Percentiles rank a stretch among this genome's conserved stretches.
Conservation (phyloP, 2,888 invertebrate genomes). For the Netelia fuscicornis region DNA sequence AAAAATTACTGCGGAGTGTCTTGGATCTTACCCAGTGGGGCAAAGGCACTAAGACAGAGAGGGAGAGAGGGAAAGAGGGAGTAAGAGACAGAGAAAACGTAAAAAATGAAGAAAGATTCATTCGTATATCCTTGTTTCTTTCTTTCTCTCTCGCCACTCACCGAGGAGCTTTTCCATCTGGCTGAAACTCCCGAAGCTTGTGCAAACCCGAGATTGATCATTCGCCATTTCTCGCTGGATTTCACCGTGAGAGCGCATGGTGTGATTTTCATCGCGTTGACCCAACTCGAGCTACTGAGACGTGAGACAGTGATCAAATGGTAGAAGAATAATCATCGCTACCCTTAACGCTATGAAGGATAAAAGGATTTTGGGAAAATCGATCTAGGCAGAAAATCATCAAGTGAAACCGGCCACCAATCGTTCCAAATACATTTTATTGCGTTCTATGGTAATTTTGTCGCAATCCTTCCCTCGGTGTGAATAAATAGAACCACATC, state of each 20-base stretch:
- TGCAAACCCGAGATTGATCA: slow-evolving; percentile 42
- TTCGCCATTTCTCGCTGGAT: slow-evolving; percentile 35
- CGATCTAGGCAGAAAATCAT: neutral
- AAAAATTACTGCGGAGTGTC: slow-evolving; percentile 63
- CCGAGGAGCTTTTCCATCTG: slow-evolving; percentile 45
- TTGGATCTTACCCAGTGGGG: slow-evolving; percentile 20
- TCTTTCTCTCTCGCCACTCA: neutral
- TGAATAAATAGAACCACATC: no score
- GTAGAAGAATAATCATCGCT: neutral
- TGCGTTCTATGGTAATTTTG: no score
- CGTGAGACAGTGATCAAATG: neutral
- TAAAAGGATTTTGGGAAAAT: neutral
- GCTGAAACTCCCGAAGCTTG: slow-evolving; percentile 27
- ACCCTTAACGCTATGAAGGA: neutral
- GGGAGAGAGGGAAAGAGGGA: slow-evolving; percentile 10
- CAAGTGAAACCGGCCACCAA: no score
- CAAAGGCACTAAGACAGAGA: neutral
- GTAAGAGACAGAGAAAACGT: neutral
- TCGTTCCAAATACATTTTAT: no score
- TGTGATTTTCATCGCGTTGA: slow-evolving; percentile 33
- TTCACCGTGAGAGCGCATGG: neutral
- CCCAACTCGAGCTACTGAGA: neutral
- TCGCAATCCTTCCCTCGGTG: neutral
- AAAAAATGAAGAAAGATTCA: slow-evolving; percentile 24
- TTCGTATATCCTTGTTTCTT: slow-evolving; percentile 37